Base-by-base conservation (phyloP, 2,113 vertebrate species). In the Copsychus sechellarum region DNA sequence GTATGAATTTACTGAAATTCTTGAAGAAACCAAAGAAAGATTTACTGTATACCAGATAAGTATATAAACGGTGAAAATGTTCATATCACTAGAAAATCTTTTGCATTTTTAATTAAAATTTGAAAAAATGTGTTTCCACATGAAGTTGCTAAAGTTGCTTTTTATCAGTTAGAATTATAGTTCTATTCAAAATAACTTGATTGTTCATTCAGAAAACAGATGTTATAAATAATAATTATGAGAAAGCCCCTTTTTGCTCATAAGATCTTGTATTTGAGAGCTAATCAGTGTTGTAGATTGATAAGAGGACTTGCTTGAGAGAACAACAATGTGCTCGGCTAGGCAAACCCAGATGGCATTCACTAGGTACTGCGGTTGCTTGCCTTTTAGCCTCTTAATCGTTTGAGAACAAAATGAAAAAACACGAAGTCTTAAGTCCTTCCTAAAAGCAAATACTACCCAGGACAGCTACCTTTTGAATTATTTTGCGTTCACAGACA, bases 101-200 rank as follows among this genome's bases (percentile, higher is more conserved):
- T 40, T 36, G 2, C 21, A 36, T 40, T 90, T 93, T 79, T 18
- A 17, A 82, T 14, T 66, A 40, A 48, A 76, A 48, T 65, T 34
- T 45, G 43, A 1, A 28, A 58, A 69, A 62, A 15, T 14, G 0
- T 34, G 3, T 73, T 82, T 65, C 56, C 14, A 17, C 0, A 0
- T 22, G 16, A 64, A 43, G 25, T 36, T 43, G 22, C 48, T 62
- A 9, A 60, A 34, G 4, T 60, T 38, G 17, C 9, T 58, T 86
- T 71, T 48, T 53, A 51, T 73, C 7, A 21, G 22, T 23, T 19
- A n/a, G 16, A 77, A 66, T 16, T 22, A 62, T 6, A 40, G n/a
- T 28, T 93, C 23, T 58, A 33, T 71, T 76, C 26, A 47, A 74
- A 86, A 11, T 0, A 2, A 66, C 29, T 26, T 31, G 13, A 24